phyloP scores from a whole-genome alignment of 1,140 invertebrate genomes.

The Arion vulgaris region DNA sequence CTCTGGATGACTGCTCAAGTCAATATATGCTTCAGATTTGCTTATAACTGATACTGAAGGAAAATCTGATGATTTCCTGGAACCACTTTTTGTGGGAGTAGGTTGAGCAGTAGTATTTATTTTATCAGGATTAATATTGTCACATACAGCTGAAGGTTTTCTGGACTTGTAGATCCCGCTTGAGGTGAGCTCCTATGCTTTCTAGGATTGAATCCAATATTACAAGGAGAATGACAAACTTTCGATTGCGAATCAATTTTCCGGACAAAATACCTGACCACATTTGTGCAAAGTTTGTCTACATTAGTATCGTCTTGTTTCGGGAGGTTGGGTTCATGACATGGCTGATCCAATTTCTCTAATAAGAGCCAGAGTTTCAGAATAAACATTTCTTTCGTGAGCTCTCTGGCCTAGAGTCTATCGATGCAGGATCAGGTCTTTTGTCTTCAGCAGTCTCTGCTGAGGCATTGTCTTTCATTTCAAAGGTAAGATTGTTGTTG shows the following conservation, averaged over 20 bases:
- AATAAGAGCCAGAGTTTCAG: constrained; percentile 57
- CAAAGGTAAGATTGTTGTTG: not conserved
- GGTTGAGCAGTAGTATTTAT: not conserved
- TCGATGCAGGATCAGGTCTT: not conserved
- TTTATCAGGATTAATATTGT: not conserved
- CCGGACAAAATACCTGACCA: constrained; percentile 59
- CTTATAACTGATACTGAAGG: not conserved
- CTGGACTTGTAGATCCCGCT: not conserved
- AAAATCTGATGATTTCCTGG: not conserved
- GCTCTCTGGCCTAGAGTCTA: not conserved
- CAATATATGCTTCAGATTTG: not conserved
- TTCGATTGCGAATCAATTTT: constrained; percentile 56
- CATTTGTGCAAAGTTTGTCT: constrained; percentile 38
- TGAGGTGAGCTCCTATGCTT: not conserved
- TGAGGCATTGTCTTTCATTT: not conserved
- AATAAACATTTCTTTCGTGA: constrained; percentile 44
- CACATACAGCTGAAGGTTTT: not conserved
- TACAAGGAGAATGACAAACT: not conserved
- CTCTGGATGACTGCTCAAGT: not conserved
- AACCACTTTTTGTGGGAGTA: not conserved
- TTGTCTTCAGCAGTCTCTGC: not conserved
- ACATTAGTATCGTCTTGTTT: constrained; percentile 42
- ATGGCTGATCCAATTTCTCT: constrained; percentile 64
- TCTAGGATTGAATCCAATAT: not conserved
- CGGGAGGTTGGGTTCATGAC: constrained; percentile 54